Conservation (phyloP, 2,797 vertebrate species). For the Pseudopleuronectes americanus region DNA sequence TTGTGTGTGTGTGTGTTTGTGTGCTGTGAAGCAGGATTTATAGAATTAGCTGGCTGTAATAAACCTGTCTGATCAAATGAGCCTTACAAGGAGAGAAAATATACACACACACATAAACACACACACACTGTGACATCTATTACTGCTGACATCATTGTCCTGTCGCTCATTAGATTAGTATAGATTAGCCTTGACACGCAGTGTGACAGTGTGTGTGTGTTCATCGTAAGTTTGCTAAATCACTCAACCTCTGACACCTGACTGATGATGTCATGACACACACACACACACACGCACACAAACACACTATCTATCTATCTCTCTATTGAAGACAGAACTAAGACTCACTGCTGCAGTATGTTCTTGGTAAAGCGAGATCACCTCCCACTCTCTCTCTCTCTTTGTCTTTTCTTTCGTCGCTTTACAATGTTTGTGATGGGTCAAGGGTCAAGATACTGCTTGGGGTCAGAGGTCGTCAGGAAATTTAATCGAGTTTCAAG, state of each 20-base stretch:
- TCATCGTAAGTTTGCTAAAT: conserved; percentile 48
- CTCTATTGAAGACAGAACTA: conserved; percentile 6
- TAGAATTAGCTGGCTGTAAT: conserved; percentile 53
- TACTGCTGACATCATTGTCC: conserved; percentile 52
- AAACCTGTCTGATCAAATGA: conserved; percentile 68
- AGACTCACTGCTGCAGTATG: background rate
- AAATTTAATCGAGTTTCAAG: background rate
- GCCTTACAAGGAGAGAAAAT: conserved; percentile 35
- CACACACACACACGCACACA: conserved; percentile 16
- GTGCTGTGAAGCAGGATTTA: conserved; percentile 49
- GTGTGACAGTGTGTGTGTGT: conserved; percentile 29
- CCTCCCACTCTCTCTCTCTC: conserved; percentile 1
- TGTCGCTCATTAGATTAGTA: conserved; percentile 63
- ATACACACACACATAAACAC: conserved; percentile 15
- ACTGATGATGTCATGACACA: conserved; percentile 47
- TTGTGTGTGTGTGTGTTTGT: conserved; percentile 30
- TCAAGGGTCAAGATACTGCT: background rate
- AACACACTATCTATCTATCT: background rate
- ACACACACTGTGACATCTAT: conserved; percentile 34
- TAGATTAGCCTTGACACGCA: conserved; percentile 63
- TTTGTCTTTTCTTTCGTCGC: background rate
- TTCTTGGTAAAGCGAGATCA: background rate
- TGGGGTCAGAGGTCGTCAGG: conserved; percentile 24
- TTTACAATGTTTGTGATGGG: background rate
- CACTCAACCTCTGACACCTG: conserved; percentile 44